Evolutionary conservation across 2,888 invertebrate genomes (phyloP), one percentile per base, ranked within the genome.

Genomic region (Hydrotaea cyrtoneurina): DNA sequence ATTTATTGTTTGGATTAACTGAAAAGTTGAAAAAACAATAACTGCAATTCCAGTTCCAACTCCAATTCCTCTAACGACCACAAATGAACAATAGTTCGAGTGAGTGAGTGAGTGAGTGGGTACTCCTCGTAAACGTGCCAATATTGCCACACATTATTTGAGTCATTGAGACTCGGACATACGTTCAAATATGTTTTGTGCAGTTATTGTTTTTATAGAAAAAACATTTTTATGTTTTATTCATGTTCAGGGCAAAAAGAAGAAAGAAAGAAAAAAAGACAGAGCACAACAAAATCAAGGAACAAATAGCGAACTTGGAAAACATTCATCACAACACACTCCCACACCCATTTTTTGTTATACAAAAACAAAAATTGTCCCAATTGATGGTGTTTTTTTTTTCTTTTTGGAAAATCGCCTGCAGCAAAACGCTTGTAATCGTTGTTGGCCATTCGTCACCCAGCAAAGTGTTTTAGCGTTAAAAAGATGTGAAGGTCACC

Each of bases 381-480:
- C 43, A 62, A 43, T 69, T 69, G 69, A 46, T 69, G 69, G 43
- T 46, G 23, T 69, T 84, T n/a, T n/a, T n/a, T n/a, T n/a, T n/a
- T n/a, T n/a, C n/a, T n/a, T n/a, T n/a, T 84, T 78, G 15, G 71
- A 71, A 39, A 83, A 80, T 80, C 62, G 62, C 77, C 62, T 80
- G 39, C 78, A 71, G 62, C 31, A 39, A 71, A 36, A 43, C 53
- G 62, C 64, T 43, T 53, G 43, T 53, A 69, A 69, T 69, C 46
- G 57, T 66, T 66, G 36, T 69, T 50, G 21, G 15, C 1, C 11
- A 19, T 10, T 15, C 23, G 17, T 23, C 11, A 69, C 69, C 69
- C 15, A 69, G 69, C 4, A 23, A 69, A 69, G 19, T 31, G 4
- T 31, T n/a, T 62, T 15, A 15, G 15, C 2, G 21, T 19, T 31